Conservation (phyloP, 1,140 invertebrate genomes). For the Lucilia cuprina region DNA sequence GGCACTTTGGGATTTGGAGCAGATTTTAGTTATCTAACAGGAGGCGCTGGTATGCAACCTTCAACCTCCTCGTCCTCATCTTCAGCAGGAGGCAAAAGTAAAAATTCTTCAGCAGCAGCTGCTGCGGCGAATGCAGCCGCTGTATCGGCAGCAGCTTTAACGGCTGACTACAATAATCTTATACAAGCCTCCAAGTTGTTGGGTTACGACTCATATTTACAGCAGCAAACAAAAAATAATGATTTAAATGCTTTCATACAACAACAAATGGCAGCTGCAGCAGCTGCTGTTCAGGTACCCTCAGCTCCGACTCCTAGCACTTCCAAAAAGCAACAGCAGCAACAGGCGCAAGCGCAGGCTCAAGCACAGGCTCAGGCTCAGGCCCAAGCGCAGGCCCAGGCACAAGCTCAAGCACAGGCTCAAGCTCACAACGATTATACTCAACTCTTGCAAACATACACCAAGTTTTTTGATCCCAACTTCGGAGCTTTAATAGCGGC, state of each 20-base stretch:
- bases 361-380: slow-evolving; percentile 25
- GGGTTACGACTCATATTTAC: slow-evolving; percentile 60
- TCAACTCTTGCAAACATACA: slow-evolving; percentile 56
- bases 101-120: slow-evolving; percentile 41
- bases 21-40: slow-evolving; percentile 56
- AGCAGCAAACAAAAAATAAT: slow-evolving; percentile 56
- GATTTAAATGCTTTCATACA: slow-evolving; percentile 58
- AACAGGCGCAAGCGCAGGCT: slow-evolving; percentile 26
- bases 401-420: slow-evolving; percentile 37
- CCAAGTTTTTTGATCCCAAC: slow-evolving; percentile 57
- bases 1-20: slow-evolving; percentile 56
- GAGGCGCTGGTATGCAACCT: slow-evolving; percentile 41
- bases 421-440: slow-evolving; percentile 50
- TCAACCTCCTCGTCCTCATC: slow-evolving; percentile 29
- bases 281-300: slow-evolving; percentile 42
- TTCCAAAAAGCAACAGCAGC: slow-evolving; percentile 42
- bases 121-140: slow-evolving; percentile 45
- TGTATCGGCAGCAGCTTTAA: slow-evolving; percentile 51
- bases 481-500: slow-evolving; percentile 49
- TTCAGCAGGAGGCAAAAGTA: slow-evolving; percentile 40
- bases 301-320: slow-evolving; percentile 21
- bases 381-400: neutral
- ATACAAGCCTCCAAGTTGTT: slow-evolving; percentile 58
- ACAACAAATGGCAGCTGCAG: slow-evolving; percentile 58
- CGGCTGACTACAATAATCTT: slow-evolving; percentile 58